Percentiles rank a stretch among this genome's conserved stretches.
These are phyloP conservation scores for Thunnus thynnus DNA, from an alignment of 2,113 vertebrate genomes.

Conservation along the genomic window DNA sequence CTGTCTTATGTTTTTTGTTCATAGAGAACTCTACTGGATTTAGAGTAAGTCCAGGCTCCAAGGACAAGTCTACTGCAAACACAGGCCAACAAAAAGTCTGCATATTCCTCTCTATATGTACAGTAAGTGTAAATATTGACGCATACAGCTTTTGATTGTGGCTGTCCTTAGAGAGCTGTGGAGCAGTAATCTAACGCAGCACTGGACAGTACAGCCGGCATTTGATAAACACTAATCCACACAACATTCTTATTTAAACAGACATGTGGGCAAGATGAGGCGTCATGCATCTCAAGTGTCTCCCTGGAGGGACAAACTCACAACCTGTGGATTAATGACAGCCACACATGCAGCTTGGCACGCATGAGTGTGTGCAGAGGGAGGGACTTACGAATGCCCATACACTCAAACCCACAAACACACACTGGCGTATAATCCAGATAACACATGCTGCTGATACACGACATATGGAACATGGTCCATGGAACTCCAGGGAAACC, in stretches of 20 bases:
- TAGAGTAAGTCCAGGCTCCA: not conserved
- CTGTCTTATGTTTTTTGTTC: too few species aligned
- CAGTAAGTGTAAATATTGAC: not conserved
- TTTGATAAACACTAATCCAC: constrained; percentile 26
- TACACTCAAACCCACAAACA: constrained; percentile 20
- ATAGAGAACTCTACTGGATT: too few species aligned
- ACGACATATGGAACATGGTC: constrained; percentile 61
- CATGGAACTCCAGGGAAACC: constrained; percentile 52
- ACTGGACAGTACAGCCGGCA: constrained; percentile 21
- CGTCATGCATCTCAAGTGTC: constrained; percentile 29
- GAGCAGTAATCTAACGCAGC: constrained; percentile 14
- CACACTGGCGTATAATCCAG: constrained; percentile 31
- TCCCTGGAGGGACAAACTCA: constrained; percentile 23
- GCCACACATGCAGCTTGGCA: constrained; percentile 27
- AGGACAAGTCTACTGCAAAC: not conserved
- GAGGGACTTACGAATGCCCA: not conserved
- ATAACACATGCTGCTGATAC: constrained; percentile 48
- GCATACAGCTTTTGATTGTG: constrained; percentile 15
- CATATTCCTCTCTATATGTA: not conserved
- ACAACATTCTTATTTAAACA: constrained; percentile 44
- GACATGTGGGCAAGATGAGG: constrained; percentile 29
- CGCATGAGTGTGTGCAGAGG: not conserved
- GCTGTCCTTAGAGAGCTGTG: constrained; percentile 16
- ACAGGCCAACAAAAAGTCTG: not conserved
- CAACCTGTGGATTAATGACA: constrained; percentile 53